phyloP scores from a whole-genome alignment of 2,113 vertebrate genomes.

The Xyliphius kryptos region DNA sequence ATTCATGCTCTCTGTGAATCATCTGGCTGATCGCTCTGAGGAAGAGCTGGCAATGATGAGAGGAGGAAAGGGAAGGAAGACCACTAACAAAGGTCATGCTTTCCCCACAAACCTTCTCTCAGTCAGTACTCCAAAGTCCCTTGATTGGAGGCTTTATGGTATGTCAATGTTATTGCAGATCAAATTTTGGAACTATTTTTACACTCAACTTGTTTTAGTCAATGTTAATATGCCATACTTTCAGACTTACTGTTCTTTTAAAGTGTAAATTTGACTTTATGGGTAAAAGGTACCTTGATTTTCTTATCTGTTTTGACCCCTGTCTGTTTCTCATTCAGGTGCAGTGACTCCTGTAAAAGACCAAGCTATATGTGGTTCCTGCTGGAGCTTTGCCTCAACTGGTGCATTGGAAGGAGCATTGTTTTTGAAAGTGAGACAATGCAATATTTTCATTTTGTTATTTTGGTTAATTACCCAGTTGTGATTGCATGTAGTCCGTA shows the following conservation, averaged over 20 bases:
- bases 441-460: no score
- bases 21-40: slow-evolving; percentile 62
- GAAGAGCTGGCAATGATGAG: slow-evolving; percentile 59
- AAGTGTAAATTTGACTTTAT: no score
- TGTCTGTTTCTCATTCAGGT: slow-evolving; percentile 58
- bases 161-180: slow-evolving; percentile 8
- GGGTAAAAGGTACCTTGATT: no score
- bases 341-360: slow-evolving; percentile 72
- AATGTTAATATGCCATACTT: no score
- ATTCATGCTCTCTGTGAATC: slow-evolving; percentile 66
- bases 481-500: no score
- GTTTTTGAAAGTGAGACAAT: slow-evolving; percentile 62
- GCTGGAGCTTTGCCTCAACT: slow-evolving; percentile 69
- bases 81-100: slow-evolving; percentile 57
- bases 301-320: no score
- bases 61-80: slow-evolving; percentile 49
- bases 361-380: slow-evolving; percentile 71
- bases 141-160: slow-evolving; percentile 74
- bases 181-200: no score
- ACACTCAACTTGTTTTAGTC: no score
- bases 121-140: slow-evolving; percentile 57
- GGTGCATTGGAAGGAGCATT: slow-evolving; percentile 68
- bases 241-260: no score
- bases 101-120: slow-evolving; percentile 52
- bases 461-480: no score